Evolutionary conservation across 2,888 invertebrate species (phyloP).

Genomic region (Brachylomia viminalis): DNA sequence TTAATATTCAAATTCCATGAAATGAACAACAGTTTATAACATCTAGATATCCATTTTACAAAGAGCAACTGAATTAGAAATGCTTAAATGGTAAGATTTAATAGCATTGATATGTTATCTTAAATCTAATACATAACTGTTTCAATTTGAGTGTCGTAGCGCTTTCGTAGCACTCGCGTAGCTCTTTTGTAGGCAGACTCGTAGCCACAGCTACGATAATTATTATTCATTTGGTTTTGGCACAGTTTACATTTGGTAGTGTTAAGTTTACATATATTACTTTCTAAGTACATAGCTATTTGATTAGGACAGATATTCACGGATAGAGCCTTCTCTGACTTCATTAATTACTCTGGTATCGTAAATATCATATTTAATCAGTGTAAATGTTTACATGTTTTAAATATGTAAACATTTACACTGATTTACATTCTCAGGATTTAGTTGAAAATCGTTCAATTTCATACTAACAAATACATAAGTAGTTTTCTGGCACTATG

Average conservation of each 20-base stretch:
- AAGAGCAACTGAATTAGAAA: slow-evolving; percentile 18
- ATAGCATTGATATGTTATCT: neutral
- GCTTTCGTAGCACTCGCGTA: slow-evolving; percentile 35
- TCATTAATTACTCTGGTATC: slow-evolving; percentile 41
- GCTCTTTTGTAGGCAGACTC: slow-evolving; percentile 39
- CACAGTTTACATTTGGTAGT: slow-evolving; percentile 26
- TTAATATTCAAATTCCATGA: slow-evolving; percentile 54
- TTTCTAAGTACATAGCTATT: slow-evolving; percentile 21
- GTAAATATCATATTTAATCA: too few relatives aligned
- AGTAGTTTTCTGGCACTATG: neutral
- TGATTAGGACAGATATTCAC: slow-evolving; percentile 40
- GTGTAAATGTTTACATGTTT: too few relatives aligned
- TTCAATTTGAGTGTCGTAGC: slow-evolving; percentile 21
- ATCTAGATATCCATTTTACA: slow-evolving; percentile 2
- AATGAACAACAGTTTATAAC: slow-evolving; percentile 45
- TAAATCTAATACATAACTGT: neutral
- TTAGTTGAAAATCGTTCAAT: slow-evolving; percentile 11
- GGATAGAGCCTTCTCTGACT: slow-evolving; percentile 23
- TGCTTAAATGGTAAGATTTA: slow-evolving; percentile 3
- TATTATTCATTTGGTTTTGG: slow-evolving; percentile 52
- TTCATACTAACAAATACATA: neutral
- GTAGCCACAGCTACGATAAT: slow-evolving; percentile 37
- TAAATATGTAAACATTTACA: slow-evolving; percentile 39
- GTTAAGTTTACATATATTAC: slow-evolving; percentile 34
- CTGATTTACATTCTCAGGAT: slow-evolving; percentile 17